phyloP scores from a whole-genome alignment of 2,113 vertebrate species.

The Oncorhynchus masou region DNA sequence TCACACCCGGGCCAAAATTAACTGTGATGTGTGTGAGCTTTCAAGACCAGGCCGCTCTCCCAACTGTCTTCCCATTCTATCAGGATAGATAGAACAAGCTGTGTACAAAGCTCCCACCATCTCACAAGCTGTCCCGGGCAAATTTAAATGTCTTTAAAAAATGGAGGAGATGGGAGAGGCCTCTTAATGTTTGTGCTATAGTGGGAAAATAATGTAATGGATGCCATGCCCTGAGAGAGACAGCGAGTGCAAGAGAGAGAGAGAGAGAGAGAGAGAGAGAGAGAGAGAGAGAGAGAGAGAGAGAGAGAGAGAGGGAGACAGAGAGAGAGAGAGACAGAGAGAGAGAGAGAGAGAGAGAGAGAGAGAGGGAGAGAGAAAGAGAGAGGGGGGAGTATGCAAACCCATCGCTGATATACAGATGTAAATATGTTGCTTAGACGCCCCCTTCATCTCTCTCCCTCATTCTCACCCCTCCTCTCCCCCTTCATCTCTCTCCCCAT shows the following conservation, averaged over 20 bases:
- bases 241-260: no score
- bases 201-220: slow-evolving; percentile 62
- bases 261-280: no score
- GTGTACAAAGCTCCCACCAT: slow-evolving; percentile 63
- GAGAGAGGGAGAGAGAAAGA: no score
- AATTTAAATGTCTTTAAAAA: slow-evolving; percentile 59
- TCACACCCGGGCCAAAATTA: slow-evolving; percentile 68
- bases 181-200: slow-evolving; percentile 62
- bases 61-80: slow-evolving; percentile 70
- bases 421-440: slow-evolving; percentile 75
- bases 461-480: no score
- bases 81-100: slow-evolving; percentile 66
- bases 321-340: no score
- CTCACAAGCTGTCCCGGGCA: slow-evolving; percentile 62
- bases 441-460: no score
- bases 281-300: no score
- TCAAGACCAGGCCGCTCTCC: slow-evolving; percentile 49
- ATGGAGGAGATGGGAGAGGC: slow-evolving; percentile 14
- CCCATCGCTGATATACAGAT: slow-evolving; percentile 88
- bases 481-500: no score
- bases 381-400: slow-evolving; percentile 43
- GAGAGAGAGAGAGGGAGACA: no score
- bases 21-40: slow-evolving; percentile 63
- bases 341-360: no score
- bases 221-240: slow-evolving; percentile 49